Evolutionary conservation across 2,113 vertebrate genomes (phyloP), one percentile per base, ranked within the genome.

Genomic region (Cavia porcellus): DNA sequence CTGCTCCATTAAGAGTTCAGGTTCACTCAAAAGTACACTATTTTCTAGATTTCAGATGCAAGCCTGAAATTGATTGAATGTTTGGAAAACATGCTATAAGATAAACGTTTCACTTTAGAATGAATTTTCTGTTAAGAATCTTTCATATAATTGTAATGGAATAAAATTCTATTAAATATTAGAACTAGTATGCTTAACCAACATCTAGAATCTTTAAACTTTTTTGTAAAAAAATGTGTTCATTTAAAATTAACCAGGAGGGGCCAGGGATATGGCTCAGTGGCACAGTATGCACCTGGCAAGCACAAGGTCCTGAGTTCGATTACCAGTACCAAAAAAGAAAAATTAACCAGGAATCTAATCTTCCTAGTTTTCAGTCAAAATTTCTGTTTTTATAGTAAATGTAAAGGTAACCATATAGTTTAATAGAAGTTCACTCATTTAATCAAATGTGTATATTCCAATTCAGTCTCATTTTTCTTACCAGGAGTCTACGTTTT

Each of bases 41-140:
- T 86, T 85, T 94, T 90, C 72, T 92, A 85, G 28, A 89, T 90
- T 95, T 87, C 52, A 92, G 92, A 75, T 77, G 86, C 47, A 59
- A 70, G 50, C 13, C 15, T 47, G 38, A 91, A 95, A 68, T 55
- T 85, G 68, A 66, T 66, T 88, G 61, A 89, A 70, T 59, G 24
- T 89, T 89, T 84, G 64, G 83, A 96, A 95, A 98, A 35, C 28
- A 85, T 75, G 30, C 61, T 86, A 1, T 83, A 83, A 92, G 35
- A 80, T 90, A 72, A 81, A 24, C 90, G 94, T 92, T 94, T 95
- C 35, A 57, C 70, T 66, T 92, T 82, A 89, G 28, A 94, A 95
- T 95, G 92, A 68, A 86, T 85, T 92, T 92, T 95, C 84, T 85
- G 19, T 94, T 90, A 70, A 93, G 50, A 96, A 72, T 86, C 75